Base-by-base conservation (phyloP, 1,140 invertebrate species). In the Euura lappo region DNA sequence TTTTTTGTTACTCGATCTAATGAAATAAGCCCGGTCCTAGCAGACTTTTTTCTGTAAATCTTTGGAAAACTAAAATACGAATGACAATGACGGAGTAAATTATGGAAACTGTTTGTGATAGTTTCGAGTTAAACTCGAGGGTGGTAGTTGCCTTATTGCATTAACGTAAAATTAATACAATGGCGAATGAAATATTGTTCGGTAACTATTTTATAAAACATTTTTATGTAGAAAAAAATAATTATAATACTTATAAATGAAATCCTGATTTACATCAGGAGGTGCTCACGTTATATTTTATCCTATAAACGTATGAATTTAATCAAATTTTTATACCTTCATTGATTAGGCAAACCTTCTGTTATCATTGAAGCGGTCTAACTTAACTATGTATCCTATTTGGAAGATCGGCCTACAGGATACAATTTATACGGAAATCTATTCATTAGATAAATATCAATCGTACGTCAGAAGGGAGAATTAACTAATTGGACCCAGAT, bases 191-290 rank as follows among this genome's bases (percentile, higher is more conserved):
- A n/a, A 44, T 11, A 77, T 72, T 69, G 73, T 77, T 83, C 80
- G 77, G 79, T 83, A 84, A 72, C 77, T 81, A 81, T 82, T 81
- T 83, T 83, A 76, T 79, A 84, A 73, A 66, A 67, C 78, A 79
- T 72, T 74, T 74, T 79, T 80, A 28, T 28, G 28, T 28, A 28
- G 28, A 28, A 28, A 28, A 28, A 28, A 28, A 28, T 28, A 28
- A 28, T 28, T 28, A 60, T 60, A 60, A 74, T 79, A 75, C 72
- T 75, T 74, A 65, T 68, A 69, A 76, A 51, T 45, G 4, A 28
- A 28, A 74, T 73, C 68, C 68, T 74, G 71, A 67, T 74, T 78
- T 79, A 66, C 60, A 70, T 70, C 75, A 71, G 45, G 66, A 75
- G 71, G 46, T 72, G 64, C 13, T 72, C 65, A 65, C 0, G 65